Base-by-base conservation (phyloP, 2,888 invertebrate species). In the Xiphydria camelus region DNA sequence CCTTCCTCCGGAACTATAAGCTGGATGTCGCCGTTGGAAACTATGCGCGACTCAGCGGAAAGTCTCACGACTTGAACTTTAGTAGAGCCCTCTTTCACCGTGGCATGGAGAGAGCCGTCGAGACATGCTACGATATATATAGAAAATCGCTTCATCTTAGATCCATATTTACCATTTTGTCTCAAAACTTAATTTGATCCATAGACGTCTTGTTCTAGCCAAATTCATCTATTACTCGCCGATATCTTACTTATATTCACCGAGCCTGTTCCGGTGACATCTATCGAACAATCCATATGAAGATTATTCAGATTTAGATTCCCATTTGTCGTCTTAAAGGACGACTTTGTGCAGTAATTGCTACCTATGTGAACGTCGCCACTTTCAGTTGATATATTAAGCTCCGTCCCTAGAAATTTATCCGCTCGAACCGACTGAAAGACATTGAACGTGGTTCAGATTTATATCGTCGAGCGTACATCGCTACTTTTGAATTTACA, bases 51-150 rank as follows among this genome's bases (percentile, higher is more conserved):
- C 41, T 68, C 47, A 14, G 60, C 64, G 6, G 58, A 58, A 10
- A 76, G 60, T 45, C 71, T 63, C 2, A 72, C 66, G 3, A 76
- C 41, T 41, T 75, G 70, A 39, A 76, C 64, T 48, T 71, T 66
- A 1, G 70, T 66, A 33, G 56, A 43, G 25, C 73, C 74, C 20
- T 63, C 58, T 38, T 60, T 61, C 35, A 76, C 36, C 6, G 55
- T 40, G 1, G 70, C 62, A 21, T 62, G 57, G 10, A 76, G 47
- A 19, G 66, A 62, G 6, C 77, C 77, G 57, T 77, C 76, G 41
- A 76, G 65, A 31, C 75, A 72, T 49, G 63, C 76, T 77, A n/a
- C n/a, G n/a, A n/a, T n/a, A n/a, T n/a, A n/a, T n/a, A n/a, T n/a
- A n/a, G n/a, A n/a, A n/a, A n/a, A n/a, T n/a, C n/a, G n/a, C n/a